Percentiles rank a stretch among this genome's conserved stretches.
Evolutionary conservation across 2,888 invertebrate species (phyloP).

Genomic region (Hypercompe scribonia): DNA sequence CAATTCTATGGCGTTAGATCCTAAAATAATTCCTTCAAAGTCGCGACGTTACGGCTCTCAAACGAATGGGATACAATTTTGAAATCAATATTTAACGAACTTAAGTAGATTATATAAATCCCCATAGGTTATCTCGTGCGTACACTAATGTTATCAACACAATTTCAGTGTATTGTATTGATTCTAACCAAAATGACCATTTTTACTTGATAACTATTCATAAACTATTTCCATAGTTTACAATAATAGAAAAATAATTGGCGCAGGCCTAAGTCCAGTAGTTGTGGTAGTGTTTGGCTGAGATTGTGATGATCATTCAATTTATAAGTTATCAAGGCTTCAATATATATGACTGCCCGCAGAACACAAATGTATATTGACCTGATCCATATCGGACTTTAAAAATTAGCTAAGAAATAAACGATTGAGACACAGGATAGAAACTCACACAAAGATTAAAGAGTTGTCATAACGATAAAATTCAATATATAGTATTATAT

Average conservation of each 20-base stretch:
- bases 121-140: background rate
- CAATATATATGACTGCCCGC: background rate
- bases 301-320: no score
- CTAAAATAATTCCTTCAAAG: constrained; percentile 26
- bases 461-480: background rate
- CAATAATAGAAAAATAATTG: no score
- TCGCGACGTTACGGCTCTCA: background rate
- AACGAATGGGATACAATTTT: background rate
- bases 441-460: background rate
- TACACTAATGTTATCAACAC: background rate
- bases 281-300: no score
- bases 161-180: no score
- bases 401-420: background rate
- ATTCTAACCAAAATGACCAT: background rate
- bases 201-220: background rate
- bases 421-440: background rate
- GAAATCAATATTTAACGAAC: background rate
- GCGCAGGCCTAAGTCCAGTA: no score
- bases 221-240: background rate
- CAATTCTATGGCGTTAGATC: constrained; percentile 22
- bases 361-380: background rate
- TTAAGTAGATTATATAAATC: background rate
- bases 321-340: background rate
- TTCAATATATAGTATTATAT: background rate
- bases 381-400: background rate